These are phyloP conservation scores for Pluvianellus socialis DNA, from an alignment of 2,113 vertebrate species.

Conservation along the genomic window DNA sequence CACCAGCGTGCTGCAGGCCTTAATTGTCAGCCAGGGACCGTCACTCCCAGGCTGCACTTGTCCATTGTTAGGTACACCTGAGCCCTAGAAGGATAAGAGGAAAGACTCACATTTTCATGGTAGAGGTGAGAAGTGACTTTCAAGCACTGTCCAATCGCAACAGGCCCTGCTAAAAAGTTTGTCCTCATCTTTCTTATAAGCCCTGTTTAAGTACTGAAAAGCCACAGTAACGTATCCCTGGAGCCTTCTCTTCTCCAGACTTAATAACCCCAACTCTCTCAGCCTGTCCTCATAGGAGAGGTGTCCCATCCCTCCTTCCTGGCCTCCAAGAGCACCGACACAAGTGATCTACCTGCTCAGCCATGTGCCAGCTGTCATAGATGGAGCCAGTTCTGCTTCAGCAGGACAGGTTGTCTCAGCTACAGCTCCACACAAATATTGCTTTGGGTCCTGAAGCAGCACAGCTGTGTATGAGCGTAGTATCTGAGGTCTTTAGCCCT, in stretches of 20 bases:
- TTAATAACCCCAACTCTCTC: background rate
- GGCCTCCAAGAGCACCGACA: background rate
- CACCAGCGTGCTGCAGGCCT: background rate
- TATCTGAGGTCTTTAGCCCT: background rate
- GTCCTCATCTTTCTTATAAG: background rate
- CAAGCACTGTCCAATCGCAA: background rate
- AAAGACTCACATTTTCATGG: background rate
- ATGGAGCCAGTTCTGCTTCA: background rate
- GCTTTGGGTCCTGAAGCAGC: background rate
- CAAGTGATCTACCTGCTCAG: background rate
- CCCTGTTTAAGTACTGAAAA: background rate
- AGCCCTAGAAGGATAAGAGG: background rate
- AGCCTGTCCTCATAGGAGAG: background rate
- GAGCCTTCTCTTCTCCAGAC: background rate
- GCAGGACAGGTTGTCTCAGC: background rate
- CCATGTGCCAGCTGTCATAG: fast-evolving
- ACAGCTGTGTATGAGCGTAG: background rate
- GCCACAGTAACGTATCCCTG: background rate
- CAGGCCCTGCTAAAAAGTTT: background rate
- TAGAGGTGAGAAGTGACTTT: background rate
- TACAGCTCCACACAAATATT: background rate
- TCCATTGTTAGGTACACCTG: background rate
- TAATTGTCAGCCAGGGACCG: background rate
- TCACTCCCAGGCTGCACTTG: background rate
- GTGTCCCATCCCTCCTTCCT: background rate